Percentiles rank a stretch among this genome's conserved stretches.
Evolutionary conservation across 1,140 invertebrate species (phyloP).

Genomic region (Drosophila lini): DNA sequence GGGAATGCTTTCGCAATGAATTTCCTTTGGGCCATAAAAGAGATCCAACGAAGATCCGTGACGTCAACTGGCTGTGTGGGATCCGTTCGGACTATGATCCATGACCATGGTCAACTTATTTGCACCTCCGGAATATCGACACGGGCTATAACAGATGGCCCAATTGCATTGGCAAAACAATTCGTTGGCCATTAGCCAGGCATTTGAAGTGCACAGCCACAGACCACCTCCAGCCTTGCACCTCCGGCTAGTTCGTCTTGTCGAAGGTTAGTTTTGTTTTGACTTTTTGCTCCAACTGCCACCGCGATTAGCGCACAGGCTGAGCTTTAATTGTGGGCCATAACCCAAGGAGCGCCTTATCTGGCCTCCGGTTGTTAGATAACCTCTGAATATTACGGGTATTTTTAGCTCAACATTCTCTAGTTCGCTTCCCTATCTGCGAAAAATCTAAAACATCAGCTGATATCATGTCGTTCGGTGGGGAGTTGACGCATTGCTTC

Average conservation of each 20-base stretch:
- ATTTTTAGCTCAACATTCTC: slow-evolving; percentile 22
- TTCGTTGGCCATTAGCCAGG: slow-evolving; percentile 59
- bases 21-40: slow-evolving; percentile 12
- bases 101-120: slow-evolving; percentile 65
- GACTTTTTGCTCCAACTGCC: slow-evolving; percentile 2
- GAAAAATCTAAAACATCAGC: slow-evolving; percentile 28
- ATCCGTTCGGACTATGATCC: slow-evolving; percentile 39
- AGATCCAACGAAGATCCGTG: slow-evolving; percentile 1
- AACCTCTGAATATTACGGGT: slow-evolving; percentile 5
- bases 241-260: slow-evolving; percentile 30
- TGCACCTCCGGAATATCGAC: slow-evolving; percentile 30
- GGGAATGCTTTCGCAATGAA: slow-evolving; percentile 14
- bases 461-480: slow-evolving; percentile 26
- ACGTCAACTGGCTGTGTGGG: slow-evolving; percentile 18
- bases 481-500: slow-evolving; percentile 22
- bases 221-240: slow-evolving; percentile 20
- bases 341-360: slow-evolving; percentile 31
- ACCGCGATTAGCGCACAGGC: slow-evolving; percentile 26
- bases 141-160: slow-evolving; percentile 12
- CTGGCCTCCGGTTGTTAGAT: slow-evolving; percentile 21
- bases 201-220: slow-evolving; percentile 12
- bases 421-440: slow-evolving; percentile 25
- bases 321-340: slow-evolving; percentile 31
- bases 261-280: slow-evolving; percentile 73
- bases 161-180: slow-evolving; percentile 31